Conservation (phyloP, 2,113 vertebrate species). For the Cardinalis cardinalis region DNA sequence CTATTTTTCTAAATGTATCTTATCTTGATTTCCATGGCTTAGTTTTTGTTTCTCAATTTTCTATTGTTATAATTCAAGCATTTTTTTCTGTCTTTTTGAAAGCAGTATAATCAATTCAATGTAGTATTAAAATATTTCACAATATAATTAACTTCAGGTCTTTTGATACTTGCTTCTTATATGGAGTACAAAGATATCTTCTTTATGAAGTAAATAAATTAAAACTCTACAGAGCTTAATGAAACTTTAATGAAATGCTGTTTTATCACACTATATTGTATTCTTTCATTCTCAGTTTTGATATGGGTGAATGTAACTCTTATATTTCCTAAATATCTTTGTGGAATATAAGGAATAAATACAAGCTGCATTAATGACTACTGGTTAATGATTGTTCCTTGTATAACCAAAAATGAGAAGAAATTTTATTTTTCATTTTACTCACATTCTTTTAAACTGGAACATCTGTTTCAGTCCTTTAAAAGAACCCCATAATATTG, state of each 20-base stretch:
- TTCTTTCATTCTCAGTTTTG: background rate
- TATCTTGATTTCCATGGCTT: background rate
- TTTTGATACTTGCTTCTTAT: background rate
- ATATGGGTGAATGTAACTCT: background rate
- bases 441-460: background rate
- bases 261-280: background rate
- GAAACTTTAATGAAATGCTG: background rate
- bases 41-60: background rate
- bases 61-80: background rate
- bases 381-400: background rate
- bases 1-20: background rate
- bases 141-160: slow-evolving; percentile 10
- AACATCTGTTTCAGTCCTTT: background rate
- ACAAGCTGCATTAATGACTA: background rate
- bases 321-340: background rate
- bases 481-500: background rate
- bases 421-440: background rate
- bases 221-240: background rate
- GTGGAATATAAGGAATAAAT: background rate
- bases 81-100: slow-evolving; percentile 5
- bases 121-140: slow-evolving; percentile 8
- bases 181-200: background rate
- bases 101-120: background rate
- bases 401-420: background rate
- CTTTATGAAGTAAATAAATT: background rate